Base-by-base conservation (phyloP, 1,140 invertebrate species). In the Drosophila persimilis region DNA sequence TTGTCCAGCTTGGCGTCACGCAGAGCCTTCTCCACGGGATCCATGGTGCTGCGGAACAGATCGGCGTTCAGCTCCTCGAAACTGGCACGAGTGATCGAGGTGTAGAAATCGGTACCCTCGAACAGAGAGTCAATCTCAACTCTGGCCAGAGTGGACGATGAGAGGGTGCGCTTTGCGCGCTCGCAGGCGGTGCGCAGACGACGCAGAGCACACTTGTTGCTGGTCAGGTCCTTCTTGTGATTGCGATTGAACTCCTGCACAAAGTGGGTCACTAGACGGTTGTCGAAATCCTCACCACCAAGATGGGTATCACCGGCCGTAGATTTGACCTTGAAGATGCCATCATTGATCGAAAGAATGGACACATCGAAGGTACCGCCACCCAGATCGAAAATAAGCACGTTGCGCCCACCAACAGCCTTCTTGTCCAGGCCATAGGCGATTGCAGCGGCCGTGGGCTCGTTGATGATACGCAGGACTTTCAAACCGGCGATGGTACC, bases 401-500 rank as follows among this genome's bases (percentile, higher is more conserved):
- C 96, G 81, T 97, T 97, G 47, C 95, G 94, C 93, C 98, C 97
- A 81, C 95, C 95, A 55, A 93, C 93, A 66, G 95, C 97, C 92
- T 99, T 99, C 92, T 99, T 99, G 93, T 99, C 98, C 59, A 99
- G 94, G 92, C 99, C 99, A 92, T 99, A 99, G 47, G 99, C 99
- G 93, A 99, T 99, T 80, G 99, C 99, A 73, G 99, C 99, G 73
- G 99, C 99, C 61, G 98, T 99, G 44, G 99, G 99, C 92, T 99
- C 99, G 85, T 97, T 97, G 90, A 97, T 97, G 81, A 97, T 97
- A 93, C 97, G 94, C 79, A 98, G 93, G 77, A 97, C 96, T 80
- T 98, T 97, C 62, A 97, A 92, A 78, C 95, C 94, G 78, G 97
- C 95, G 92, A 97, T 97, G 81, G 95, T 96, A 89, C 96, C 97